phyloP scores from a whole-genome alignment of 2,113 vertebrate genomes.

The Crypturellus undulatus region DNA sequence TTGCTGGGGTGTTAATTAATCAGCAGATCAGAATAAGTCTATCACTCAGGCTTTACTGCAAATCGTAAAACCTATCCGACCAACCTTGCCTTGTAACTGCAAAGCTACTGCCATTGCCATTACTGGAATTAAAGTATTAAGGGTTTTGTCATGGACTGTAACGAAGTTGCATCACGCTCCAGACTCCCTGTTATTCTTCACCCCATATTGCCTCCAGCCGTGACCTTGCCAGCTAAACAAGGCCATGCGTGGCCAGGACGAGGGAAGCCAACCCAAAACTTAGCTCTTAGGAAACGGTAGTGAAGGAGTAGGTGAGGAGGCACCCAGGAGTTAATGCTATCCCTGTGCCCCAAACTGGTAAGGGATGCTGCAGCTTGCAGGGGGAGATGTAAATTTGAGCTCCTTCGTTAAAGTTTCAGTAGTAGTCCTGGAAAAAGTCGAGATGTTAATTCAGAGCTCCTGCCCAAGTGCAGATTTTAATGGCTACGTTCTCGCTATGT shows the following conservation, averaged over 20 bases:
- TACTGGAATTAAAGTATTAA: slow-evolving; percentile 9
- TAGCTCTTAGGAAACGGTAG: slow-evolving; percentile 13
- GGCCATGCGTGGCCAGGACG: slow-evolving; percentile 13
- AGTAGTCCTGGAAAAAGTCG: not conserved
- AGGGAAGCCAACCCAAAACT: slow-evolving; percentile 24
- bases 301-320: slow-evolving; percentile 19
- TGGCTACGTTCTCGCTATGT: not conserved
- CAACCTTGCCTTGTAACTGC: not conserved
- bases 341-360: not conserved
- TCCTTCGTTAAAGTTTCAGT: not conserved
- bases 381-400: not conserved
- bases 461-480: not conserved
- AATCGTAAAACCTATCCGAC: not conserved
- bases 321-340: slow-evolving; percentile 33
- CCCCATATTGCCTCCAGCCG: not conserved
- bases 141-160: slow-evolving; percentile 1
- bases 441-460: not conserved
- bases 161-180: slow-evolving; percentile 29
- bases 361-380: not conserved
- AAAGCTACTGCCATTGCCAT: not conserved
- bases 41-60: not conserved
- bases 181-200: slow-evolving; percentile 51
- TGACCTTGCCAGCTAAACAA: slow-evolving; percentile 33
- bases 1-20: not conserved
- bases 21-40: not conserved